Base-by-base conservation (phyloP, 2,113 vertebrate genomes). In the Loxodonta africana region DNA sequence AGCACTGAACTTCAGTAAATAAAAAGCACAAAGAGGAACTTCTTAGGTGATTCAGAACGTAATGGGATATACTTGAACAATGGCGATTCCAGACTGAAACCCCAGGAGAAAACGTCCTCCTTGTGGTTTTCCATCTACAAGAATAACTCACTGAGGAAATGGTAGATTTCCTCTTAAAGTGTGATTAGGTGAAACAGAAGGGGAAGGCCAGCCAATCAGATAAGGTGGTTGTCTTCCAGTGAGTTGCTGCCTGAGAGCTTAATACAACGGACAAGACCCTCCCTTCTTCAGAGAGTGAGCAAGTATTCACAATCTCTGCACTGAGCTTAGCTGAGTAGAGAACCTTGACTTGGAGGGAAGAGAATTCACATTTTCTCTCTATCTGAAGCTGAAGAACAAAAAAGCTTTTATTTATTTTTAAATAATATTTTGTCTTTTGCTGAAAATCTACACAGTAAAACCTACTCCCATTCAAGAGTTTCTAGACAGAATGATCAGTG, bases 1-100 rank as follows among this genome's bases (percentile, higher is more conserved):
- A 97, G 92, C 95, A 96, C 37, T 63, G 94, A 80, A 80, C 46
- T 0, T 44, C 88, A 77, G 83, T 57, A 41, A 94, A 53, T 90
- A 84, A 86, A 83, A 83, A 87, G 41, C 62, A 48, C 9, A 57
- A 78, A 46, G 44, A 94, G 51, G 85, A 62, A 48, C 86, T 76
- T 46, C 67, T 41, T 20, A 53, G 3, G 8, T 46, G 30, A 17
- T 48, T 83, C 67, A 25, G 30, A 82, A 91, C 62, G 51, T 78
- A 44, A 92, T 44, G 53, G 73, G 62, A 51, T 86, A 15, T 8
- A 9, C 37, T 10, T n/a, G 48, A 88, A 84, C 91, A 83, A 67
- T 44, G 71, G 60, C 81, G 71, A 57, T 48, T 92, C 74, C 80
- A 76, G 41, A 41, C 37, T 5, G 21, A 71, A 62, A 8, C n/a